Evolutionary conservation across 2,888 invertebrate genomes (phyloP).

Genomic region (Syritta pipiens): DNA sequence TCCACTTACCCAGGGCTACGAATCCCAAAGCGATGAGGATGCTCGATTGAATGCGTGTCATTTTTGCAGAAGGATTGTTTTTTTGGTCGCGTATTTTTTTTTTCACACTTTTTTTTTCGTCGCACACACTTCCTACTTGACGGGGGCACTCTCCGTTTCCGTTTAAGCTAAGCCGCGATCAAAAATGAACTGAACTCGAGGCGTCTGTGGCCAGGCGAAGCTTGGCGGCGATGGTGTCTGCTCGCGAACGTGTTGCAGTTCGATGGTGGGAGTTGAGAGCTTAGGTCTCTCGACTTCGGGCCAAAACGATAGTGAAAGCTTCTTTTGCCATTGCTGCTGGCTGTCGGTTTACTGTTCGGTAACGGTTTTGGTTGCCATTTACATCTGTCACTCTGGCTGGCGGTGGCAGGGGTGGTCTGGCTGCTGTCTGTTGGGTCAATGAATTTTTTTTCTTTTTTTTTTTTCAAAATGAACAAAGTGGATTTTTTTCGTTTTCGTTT

Average conservation of each 20-base stretch:
- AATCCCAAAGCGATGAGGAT: constrained; percentile 72
- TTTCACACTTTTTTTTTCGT: constrained; percentile 22
- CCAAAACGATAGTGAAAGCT: constrained; percentile 72
- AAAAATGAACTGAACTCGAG: constrained; percentile 59
- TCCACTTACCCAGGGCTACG: constrained; percentile 73
- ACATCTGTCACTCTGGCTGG: constrained; percentile 40
- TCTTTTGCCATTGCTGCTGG: constrained; percentile 41
- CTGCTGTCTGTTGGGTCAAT: constrained; percentile 53
- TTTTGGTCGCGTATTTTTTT: constrained; percentile 17
- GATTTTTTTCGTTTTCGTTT: no score
- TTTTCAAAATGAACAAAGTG: constrained; percentile 38
- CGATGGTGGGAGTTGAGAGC: constrained; percentile 28
- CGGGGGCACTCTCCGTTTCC: constrained; percentile 55
- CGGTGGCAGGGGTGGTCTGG: not conserved
- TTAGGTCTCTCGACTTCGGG: constrained; percentile 30
- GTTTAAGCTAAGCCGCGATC: constrained; percentile 57
- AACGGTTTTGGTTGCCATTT: constrained; percentile 27
- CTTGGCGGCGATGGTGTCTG: constrained; percentile 28
- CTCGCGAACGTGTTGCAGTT: constrained; percentile 46
- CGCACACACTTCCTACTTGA: constrained; percentile 50
- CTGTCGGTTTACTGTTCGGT: constrained; percentile 14
- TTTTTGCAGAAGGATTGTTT: constrained; percentile 49
- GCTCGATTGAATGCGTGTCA: constrained; percentile 72
- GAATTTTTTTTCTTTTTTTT: no score
- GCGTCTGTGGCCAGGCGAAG: constrained; percentile 31